These are phyloP conservation scores for Anguilla rostrata DNA, from an alignment of 2,113 vertebrate species.

Conservation along the genomic window DNA sequence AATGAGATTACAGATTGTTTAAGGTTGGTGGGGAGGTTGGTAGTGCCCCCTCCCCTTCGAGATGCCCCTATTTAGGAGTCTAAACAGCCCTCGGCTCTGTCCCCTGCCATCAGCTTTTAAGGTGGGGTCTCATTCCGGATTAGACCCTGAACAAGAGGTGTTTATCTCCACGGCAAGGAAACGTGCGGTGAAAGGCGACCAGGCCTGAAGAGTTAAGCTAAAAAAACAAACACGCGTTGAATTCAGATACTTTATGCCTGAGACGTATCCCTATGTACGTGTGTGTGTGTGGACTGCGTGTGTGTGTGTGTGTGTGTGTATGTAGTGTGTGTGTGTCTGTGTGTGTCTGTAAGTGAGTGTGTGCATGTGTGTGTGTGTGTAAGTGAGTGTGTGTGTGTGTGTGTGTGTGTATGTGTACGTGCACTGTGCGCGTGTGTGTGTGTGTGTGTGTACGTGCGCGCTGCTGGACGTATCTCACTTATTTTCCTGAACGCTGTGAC, in stretches of 20 bases:
- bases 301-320: too few relatives aligned
- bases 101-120: neutral
- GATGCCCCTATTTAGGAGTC: neutral
- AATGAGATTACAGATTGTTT: neutral
- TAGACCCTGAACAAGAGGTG: neutral
- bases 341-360: too few relatives aligned
- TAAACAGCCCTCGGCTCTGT: neutral
- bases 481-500: conserved; percentile 21
- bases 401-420: neutral
- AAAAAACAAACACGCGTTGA: neutral
- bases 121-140: neutral
- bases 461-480: conserved; percentile 6
- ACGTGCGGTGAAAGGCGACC: neutral
- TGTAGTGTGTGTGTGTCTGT: too few relatives aligned
- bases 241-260: neutral
- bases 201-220: neutral
- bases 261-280: neutral
- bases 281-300: too few relatives aligned
- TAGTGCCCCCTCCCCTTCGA: neutral
- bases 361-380: too few relatives aligned
- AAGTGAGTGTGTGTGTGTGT: neutral
- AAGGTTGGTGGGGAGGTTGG: neutral
- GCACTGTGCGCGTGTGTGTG: neutral
- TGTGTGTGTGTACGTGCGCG: neutral
- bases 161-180: conserved; percentile 3